These are phyloP conservation scores for Pionites leucogaster DNA, from an alignment of 2,113 vertebrate species.

Conservation along the genomic window DNA sequence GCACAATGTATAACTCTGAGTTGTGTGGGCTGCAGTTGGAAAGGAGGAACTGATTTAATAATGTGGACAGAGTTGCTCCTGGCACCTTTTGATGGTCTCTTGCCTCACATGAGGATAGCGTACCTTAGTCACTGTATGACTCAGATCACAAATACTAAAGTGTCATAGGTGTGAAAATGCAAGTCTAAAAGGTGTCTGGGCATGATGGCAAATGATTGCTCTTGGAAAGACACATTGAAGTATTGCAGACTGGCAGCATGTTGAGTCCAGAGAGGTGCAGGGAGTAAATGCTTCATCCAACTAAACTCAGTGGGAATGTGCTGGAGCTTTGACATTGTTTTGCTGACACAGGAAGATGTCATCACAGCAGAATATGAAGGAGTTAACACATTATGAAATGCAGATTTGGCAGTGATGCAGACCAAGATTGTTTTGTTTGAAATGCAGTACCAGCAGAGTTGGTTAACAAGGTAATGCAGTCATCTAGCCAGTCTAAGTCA, in stretches of 20 bases:
- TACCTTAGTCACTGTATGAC: not conserved
- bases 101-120: not conserved
- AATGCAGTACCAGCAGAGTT: not conserved
- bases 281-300: not conserved
- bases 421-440: constrained; percentile 26
- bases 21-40: not conserved
- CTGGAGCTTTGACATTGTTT: not conserved
- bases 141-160: not conserved
- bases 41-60: not conserved
- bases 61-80: not conserved
- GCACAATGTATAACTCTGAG: not conserved
- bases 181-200: not conserved
- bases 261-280: not conserved
- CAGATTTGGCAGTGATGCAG: constrained; percentile 1
- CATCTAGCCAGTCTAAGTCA: not conserved
- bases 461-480: constrained; percentile 2
- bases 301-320: constrained; percentile 26
- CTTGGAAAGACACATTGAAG: not conserved
- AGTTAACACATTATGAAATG: constrained; percentile 51
- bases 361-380: constrained; percentile 37
- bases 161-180: constrained; percentile 15
- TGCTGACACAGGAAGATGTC: constrained; percentile 50
- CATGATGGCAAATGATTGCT: not conserved
- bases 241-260: not conserved
- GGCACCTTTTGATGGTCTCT: not conserved